Percentiles rank a stretch among this genome's conserved stretches.
Conservation (phyloP, 2,113 vertebrate genomes). For the Poicephalus gulielmi region DNA sequence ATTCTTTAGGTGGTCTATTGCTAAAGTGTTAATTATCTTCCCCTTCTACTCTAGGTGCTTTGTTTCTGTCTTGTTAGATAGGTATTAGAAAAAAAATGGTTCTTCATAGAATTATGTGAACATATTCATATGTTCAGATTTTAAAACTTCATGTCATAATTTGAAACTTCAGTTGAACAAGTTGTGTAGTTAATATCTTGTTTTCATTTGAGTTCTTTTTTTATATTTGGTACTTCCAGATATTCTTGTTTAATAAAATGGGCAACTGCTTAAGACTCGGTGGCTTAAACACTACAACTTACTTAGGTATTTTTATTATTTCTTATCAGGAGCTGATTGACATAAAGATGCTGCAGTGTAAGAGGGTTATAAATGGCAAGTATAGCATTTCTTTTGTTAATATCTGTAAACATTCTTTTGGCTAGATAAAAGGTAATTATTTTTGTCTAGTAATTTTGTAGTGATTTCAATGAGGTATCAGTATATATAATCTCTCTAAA, state of each 20-base stretch:
- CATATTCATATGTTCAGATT: background rate
- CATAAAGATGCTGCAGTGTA: conserved; percentile 94
- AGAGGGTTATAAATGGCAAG: conserved; percentile 88
- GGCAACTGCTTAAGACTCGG: background rate
- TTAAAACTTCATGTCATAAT: background rate
- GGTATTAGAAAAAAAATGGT: background rate
- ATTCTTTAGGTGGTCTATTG: background rate
- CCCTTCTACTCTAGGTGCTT: fast-evolving
- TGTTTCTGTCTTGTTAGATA: background rate
- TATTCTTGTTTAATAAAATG: background rate
- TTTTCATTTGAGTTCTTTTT: background rate
- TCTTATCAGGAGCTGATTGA: conserved; percentile 91
- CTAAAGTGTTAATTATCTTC: background rate
- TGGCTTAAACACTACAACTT: background rate
- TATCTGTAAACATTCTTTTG: background rate
- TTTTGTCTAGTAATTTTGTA: background rate
- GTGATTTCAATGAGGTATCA: fast-evolving
- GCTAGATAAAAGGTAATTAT: background rate
- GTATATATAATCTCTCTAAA: background rate
- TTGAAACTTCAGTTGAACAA: background rate
- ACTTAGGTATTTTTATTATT: background rate
- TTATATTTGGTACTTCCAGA: background rate
- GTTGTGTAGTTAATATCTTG: background rate
- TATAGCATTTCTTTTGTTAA: background rate
- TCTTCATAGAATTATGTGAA: background rate